These are phyloP conservation scores for Herpetotheres cachinnans DNA, from an alignment of 2,113 vertebrate species.

Conservation along the genomic window DNA sequence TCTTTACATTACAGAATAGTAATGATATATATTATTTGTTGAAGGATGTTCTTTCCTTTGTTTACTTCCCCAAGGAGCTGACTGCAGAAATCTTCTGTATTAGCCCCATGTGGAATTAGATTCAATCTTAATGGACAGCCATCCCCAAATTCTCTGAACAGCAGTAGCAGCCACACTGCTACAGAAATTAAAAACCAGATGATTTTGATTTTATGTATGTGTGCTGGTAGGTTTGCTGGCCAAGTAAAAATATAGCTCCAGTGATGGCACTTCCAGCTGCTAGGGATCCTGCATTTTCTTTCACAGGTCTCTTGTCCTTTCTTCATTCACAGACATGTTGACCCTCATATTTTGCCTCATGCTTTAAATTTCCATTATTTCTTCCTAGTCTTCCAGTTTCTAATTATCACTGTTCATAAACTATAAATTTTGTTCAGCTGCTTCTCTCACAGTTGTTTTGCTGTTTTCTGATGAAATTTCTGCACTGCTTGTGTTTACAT, in stretches of 20 bases:
- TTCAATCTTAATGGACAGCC: not conserved
- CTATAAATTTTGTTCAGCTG: not conserved
- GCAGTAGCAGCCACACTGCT: not conserved
- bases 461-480: not conserved
- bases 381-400: not conserved
- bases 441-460: not conserved
- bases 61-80: not conserved
- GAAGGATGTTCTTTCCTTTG: not conserved
- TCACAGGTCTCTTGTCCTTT: not conserved
- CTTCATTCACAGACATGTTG: not conserved
- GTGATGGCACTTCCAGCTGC: not conserved
- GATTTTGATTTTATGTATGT: not conserved
- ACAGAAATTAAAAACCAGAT: not conserved
- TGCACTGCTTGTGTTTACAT: not conserved
- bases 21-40: not conserved
- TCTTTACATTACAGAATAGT: not conserved
- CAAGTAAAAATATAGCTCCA: not conserved
- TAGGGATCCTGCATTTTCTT: not conserved
- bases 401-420: not conserved
- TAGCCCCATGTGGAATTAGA: not conserved
- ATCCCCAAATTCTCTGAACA: not conserved
- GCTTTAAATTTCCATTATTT: not conserved
- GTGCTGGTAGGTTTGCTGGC: not conserved
- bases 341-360: not conserved
- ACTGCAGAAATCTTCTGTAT: not conserved